These are phyloP conservation scores for Etheostoma nigrum DNA, from an alignment of 2,797 vertebrate species.

Conservation along the genomic window DNA sequence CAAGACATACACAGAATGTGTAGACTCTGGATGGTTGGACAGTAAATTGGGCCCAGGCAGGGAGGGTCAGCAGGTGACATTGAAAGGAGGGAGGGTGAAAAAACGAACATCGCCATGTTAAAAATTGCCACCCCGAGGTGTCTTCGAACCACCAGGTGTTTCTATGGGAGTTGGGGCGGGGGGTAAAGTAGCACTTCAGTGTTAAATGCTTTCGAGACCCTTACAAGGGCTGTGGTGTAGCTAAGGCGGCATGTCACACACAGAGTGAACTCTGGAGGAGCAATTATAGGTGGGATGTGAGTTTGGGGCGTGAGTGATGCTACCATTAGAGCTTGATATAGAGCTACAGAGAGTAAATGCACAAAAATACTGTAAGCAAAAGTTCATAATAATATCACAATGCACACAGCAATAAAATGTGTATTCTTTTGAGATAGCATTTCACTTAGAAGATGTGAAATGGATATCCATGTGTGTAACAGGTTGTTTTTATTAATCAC, in stretches of 20 bases:
- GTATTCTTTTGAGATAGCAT: not conserved
- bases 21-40: constrained; percentile 44
- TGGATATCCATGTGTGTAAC: not conserved
- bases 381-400: constrained; percentile 8
- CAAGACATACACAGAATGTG: constrained; percentile 48
- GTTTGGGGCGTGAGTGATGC: constrained; percentile 61
- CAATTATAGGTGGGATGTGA: constrained; percentile 83
- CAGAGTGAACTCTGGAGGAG: constrained; percentile 73
- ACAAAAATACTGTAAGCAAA: not conserved
- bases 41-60: constrained; percentile 58
- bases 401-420: not conserved
- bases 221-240: constrained; percentile 60
- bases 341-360: constrained; percentile 47
- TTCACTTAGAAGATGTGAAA: not conserved
- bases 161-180: constrained; percentile 14
- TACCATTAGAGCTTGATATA: constrained; percentile 35
- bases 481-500: not conserved
- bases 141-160: constrained; percentile 66
- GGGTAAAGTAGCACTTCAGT: constrained; percentile 54
- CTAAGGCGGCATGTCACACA: constrained; percentile 81
- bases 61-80: constrained; percentile 69
- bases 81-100: constrained; percentile 69
- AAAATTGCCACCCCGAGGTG: constrained; percentile 60
- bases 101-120: constrained; percentile 71
- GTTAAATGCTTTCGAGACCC: constrained; percentile 74